A percentile compares a stretch with the other conserved stretches of the same genome.
These are phyloP conservation scores for Phoebastria nigripes DNA, from an alignment of 2,797 vertebrate species.

Conservation along the genomic window DNA sequence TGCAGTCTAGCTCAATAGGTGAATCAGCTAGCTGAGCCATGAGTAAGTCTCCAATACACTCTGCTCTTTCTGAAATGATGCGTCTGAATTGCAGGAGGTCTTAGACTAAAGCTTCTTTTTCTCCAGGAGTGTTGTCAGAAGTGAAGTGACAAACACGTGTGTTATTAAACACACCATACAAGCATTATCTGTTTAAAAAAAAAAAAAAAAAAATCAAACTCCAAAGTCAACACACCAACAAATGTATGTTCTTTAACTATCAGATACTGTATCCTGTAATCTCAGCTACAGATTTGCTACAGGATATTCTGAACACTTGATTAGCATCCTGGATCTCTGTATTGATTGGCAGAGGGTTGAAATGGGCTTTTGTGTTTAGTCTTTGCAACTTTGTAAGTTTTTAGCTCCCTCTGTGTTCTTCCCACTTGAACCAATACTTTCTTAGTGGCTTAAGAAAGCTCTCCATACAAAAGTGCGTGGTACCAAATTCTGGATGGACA, in stretches of 20 bases:
- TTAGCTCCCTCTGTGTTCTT: neutral
- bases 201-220: neutral
- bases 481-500: neutral
- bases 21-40: conserved; percentile 1
- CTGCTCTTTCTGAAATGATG: neutral
- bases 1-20: neutral
- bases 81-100: neutral
- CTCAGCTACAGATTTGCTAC: neutral
- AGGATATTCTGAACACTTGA: neutral
- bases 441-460: neutral
- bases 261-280: neutral
- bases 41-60: neutral
- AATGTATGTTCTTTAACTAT: neutral
- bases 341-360: neutral
- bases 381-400: neutral
- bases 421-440: neutral
- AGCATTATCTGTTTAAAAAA: neutral
- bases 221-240: neutral
- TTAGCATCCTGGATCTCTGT: neutral
- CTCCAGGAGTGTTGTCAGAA: neutral
- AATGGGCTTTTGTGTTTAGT: neutral
- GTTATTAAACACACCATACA: neutral
- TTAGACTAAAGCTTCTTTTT: neutral
- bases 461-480: neutral
- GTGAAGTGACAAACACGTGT: neutral